Conservation (phyloP, 2,113 vertebrate genomes). For the Castor canadensis region DNA sequence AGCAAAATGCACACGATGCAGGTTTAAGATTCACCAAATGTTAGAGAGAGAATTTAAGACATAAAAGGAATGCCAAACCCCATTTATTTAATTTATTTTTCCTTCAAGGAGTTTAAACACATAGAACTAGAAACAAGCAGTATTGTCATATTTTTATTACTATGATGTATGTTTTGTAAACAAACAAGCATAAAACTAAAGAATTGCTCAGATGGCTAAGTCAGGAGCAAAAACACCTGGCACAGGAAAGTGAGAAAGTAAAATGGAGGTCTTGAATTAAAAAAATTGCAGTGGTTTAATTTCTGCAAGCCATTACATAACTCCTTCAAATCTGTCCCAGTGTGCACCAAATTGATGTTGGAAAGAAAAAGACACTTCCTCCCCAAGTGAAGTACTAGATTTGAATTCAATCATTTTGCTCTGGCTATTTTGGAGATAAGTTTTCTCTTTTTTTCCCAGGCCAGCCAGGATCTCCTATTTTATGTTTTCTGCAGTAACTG, state of each 20-base stretch:
- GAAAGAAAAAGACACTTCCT: background rate
- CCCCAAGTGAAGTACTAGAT: no score
- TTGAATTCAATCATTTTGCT: no score
- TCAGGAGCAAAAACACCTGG: background rate
- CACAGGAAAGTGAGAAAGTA: background rate
- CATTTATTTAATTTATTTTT: background rate
- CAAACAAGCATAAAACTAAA: background rate
- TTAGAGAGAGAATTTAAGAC: background rate
- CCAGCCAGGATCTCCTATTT: no score
- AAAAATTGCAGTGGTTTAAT: background rate
- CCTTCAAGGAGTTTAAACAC: background rate
- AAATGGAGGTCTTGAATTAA: background rate
- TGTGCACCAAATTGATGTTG: background rate
- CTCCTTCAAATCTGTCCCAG: conserved; percentile 44
- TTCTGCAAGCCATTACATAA: conserved; percentile 27
- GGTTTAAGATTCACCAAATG: background rate
- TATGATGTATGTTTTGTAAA: background rate
- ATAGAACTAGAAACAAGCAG: background rate
- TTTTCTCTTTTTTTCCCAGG: no score
- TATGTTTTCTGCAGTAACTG: no score
- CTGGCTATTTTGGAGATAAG: no score
- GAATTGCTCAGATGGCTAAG: background rate
- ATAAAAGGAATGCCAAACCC: background rate
- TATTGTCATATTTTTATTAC: background rate
- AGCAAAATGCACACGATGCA: background rate